Conservation (phyloP, 2,113 vertebrate species). For the Echinops telfairi region DNA sequence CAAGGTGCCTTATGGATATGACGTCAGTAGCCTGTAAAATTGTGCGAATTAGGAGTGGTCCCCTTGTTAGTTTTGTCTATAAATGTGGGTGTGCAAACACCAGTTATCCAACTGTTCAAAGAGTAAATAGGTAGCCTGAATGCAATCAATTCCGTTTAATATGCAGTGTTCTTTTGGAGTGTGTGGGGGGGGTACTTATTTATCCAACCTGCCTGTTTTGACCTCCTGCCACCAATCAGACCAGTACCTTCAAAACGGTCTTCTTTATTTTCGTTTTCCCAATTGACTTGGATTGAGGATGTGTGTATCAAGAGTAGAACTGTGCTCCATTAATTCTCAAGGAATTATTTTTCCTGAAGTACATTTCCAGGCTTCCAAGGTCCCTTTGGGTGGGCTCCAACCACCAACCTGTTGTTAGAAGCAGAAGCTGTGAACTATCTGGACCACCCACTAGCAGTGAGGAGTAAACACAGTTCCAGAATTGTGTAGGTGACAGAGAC, state of each 20-base stretch:
- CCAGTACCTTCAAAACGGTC: not conserved
- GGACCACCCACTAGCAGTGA: no score
- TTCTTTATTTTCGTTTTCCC: no score
- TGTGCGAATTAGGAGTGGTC: not conserved
- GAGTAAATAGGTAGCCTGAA: not conserved
- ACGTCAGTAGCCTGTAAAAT: not conserved
- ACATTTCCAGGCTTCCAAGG: no score
- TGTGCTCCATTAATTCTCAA: no score
- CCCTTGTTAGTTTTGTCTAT: not conserved
- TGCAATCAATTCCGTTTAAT: not conserved
- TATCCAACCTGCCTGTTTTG: slow-evolving; percentile 31
- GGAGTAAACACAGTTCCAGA: no score
- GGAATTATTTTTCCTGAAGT: no score
- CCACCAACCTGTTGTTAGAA: no score
- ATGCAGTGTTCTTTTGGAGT: not conserved
- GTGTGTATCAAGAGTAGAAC: not conserved
- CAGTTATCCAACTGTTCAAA: not conserved
- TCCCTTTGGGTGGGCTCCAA: no score
- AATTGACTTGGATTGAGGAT: no score
- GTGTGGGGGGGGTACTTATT: no score
- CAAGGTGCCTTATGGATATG: not conserved
- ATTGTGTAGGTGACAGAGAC: no score
- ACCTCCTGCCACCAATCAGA: slow-evolving; percentile 11
- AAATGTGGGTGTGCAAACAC: not conserved
- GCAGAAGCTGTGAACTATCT: no score